phyloP scores from a whole-genome alignment of 1,140 invertebrate species.

The Diorhabda sublineata region DNA sequence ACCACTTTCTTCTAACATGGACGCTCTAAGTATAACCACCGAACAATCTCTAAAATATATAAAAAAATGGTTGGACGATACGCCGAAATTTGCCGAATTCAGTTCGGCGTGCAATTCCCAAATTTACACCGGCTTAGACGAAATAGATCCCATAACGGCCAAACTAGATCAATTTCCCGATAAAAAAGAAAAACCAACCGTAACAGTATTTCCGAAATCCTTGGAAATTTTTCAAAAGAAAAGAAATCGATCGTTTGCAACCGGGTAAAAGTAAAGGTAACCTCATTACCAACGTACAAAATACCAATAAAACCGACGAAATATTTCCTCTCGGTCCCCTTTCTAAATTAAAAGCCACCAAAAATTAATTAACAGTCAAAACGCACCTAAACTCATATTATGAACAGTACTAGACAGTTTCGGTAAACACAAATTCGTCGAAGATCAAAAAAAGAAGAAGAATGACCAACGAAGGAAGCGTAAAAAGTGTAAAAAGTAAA shows the following conservation, averaged over 20 bases:
- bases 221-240: conserved; percentile 54
- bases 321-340: conserved; percentile 44
- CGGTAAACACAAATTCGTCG: conserved; percentile 56
- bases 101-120: conserved; percentile 72
- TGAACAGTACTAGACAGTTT: conserved; percentile 72
- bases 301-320: conserved; percentile 51
- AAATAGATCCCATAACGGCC: conserved; percentile 46
- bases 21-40: conserved; percentile 70
- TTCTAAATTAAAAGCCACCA: conserved; percentile 52
- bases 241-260: conserved; percentile 76
- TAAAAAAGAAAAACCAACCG: conserved; percentile 43
- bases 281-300: conserved; percentile 58
- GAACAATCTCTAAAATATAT: conserved; percentile 85
- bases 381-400: conserved; percentile 72
- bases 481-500: neutral
- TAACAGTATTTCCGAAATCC: conserved; percentile 36
- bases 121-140: conserved; percentile 51
- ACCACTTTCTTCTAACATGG: conserved; percentile 48
- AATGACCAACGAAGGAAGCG: conserved; percentile 21
- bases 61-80: conserved; percentile 82
- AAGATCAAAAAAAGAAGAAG: conserved; percentile 49
- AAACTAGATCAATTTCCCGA: conserved; percentile 23
- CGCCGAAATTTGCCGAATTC: conserved; percentile 68
- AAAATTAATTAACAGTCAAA: conserved; percentile 53
- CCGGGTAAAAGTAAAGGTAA: conserved; percentile 80